These are phyloP conservation scores for Mimachlamys varia DNA, from an alignment of 2,888 invertebrate species.

Conservation along the genomic window DNA sequence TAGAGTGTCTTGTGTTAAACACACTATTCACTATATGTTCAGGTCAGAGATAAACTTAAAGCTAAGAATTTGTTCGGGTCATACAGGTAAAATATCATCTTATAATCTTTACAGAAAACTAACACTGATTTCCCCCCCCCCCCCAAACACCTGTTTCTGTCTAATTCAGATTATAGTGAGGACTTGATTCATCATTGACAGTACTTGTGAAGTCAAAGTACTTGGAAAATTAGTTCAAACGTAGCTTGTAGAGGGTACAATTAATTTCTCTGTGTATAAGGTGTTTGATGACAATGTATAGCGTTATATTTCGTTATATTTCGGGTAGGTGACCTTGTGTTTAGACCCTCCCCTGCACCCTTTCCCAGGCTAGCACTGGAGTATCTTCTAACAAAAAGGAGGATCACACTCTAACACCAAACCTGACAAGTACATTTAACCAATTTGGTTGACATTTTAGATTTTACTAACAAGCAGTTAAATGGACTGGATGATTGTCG, in stretches of 20 bases:
- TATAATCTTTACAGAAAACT: neutral
- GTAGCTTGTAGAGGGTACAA: neutral
- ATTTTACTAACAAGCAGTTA: neutral
- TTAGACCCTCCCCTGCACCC: neutral
- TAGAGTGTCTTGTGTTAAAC: neutral
- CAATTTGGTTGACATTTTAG: slow-evolving; percentile 18
- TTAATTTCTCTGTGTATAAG: neutral
- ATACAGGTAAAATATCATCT: neutral
- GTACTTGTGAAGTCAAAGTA: slow-evolving; percentile 6
- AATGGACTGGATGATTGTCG: slow-evolving; percentile 17
- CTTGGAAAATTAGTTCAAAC: neutral
- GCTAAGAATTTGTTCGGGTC: neutral
- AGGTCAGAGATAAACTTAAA: neutral
- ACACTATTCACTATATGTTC: neutral
- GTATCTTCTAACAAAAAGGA: neutral
- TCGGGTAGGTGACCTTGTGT: neutral
- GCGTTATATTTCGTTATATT: too few relatives aligned
- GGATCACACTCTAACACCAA: neutral
- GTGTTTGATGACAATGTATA: neutral
- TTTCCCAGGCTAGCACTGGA: neutral
- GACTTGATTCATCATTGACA: too few relatives aligned
- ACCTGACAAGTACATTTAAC: slow-evolving; percentile 9
- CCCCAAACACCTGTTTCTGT: neutral
- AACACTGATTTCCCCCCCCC: too few relatives aligned
- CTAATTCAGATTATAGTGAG: neutral